phyloP scores from a whole-genome alignment of 2,113 vertebrate genomes.

The Pogona vitticeps region DNA sequence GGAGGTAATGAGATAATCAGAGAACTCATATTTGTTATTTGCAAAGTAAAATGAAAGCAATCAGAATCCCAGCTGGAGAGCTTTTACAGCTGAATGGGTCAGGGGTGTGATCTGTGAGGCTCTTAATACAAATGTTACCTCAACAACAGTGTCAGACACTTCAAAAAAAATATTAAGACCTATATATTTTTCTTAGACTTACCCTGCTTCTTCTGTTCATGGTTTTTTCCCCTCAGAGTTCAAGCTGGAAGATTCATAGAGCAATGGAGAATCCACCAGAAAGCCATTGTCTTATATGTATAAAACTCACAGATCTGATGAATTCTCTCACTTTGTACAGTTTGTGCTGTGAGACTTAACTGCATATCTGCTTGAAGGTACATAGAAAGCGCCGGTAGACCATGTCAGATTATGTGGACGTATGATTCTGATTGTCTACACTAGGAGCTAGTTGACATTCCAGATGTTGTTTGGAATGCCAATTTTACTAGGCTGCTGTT shows the following conservation, averaged over 20 bases:
- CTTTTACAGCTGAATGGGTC: not conserved
- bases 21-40: not conserved
- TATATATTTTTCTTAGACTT: not conserved
- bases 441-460: too few relatives aligned
- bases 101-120: not conserved
- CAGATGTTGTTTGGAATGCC: too few relatives aligned
- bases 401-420: too few relatives aligned
- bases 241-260: not conserved
- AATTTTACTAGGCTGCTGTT: too few relatives aligned
- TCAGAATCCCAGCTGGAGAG: not conserved
- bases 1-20: not conserved
- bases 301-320: too few relatives aligned
- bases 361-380: too few relatives aligned
- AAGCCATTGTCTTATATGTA: too few relatives aligned
- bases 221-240: not conserved
- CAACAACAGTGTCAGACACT: not conserved
- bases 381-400: too few relatives aligned
- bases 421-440: too few relatives aligned
- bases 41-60: not conserved
- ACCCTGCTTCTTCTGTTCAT: not conserved
- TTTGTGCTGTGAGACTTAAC: too few relatives aligned
- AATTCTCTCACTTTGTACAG: too few relatives aligned
- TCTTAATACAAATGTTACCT: not conserved
- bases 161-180: not conserved
- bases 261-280: not conserved